Conservation (phyloP, 2,888 invertebrate species). For the Ectobius pallidus region DNA sequence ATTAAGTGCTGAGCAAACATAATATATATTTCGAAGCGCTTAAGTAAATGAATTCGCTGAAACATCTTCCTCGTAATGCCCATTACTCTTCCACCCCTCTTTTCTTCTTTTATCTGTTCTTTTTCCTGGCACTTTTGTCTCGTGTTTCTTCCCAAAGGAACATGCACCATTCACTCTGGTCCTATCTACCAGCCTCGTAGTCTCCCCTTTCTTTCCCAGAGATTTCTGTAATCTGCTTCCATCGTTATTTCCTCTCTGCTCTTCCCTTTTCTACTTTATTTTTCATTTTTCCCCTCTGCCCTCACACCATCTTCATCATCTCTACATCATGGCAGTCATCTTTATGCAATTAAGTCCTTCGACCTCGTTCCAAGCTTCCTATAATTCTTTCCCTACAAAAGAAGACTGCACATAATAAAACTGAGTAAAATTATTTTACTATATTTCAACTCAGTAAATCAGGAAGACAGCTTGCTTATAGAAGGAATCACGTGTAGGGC, state of each 20-base stretch:
- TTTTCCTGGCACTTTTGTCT: neutral
- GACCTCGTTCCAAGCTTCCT: neutral
- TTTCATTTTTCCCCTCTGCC: neutral
- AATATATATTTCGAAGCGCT: too few relatives aligned
- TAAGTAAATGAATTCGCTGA: too few relatives aligned
- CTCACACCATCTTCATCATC: neutral
- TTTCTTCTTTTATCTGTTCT: neutral
- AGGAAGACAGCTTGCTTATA: too few relatives aligned
- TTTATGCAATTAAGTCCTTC: constrained; percentile 18
- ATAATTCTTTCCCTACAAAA: neutral
- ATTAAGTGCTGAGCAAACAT: too few relatives aligned
- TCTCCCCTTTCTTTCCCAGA: neutral
- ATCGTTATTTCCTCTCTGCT: neutral
- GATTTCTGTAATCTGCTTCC: neutral
- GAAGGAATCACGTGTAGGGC: too few relatives aligned
- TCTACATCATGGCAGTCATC: neutral
- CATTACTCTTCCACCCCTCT: too few relatives aligned
- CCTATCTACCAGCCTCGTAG: too few relatives aligned
- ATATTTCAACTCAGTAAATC: too few relatives aligned
- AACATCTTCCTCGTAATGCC: too few relatives aligned
- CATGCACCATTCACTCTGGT: too few relatives aligned
- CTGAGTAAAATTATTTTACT: too few relatives aligned
- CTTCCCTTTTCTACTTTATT: neutral
- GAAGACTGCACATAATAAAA: neutral
- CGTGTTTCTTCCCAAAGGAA: neutral